These are phyloP conservation scores for Furnarius figulus DNA, from an alignment of 2,113 vertebrate genomes.

Conservation along the genomic window DNA sequence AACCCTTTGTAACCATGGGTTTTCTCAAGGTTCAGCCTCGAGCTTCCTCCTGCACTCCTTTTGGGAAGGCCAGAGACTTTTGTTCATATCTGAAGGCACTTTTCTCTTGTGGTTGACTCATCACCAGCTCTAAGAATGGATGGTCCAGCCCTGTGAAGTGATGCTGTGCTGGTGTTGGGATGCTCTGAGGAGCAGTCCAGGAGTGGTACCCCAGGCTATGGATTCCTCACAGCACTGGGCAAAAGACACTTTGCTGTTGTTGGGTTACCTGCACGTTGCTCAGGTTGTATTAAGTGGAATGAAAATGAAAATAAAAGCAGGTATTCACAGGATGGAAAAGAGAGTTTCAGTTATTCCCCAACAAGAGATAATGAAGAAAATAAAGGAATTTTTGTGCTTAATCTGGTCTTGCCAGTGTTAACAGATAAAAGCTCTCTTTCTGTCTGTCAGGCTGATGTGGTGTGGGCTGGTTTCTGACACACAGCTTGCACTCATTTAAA, in stretches of 20 bases:
- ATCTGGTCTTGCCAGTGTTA: not conserved
- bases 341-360: not conserved
- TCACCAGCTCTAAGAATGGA: not conserved
- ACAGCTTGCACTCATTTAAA: not conserved
- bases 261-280: accelerated
- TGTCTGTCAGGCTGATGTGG: not conserved
- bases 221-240: not conserved
- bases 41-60: not conserved
- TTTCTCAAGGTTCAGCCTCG: not conserved
- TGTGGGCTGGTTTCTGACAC: not conserved
- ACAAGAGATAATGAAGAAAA: not conserved
- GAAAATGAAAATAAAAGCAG: not conserved
- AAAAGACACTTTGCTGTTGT: not conserved
- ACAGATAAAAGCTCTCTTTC: not conserved
- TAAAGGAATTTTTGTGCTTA: not conserved
- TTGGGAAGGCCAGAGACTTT: not conserved
- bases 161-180: not conserved
- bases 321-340: accelerated
- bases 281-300: not conserved
- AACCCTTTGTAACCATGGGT: accelerated
- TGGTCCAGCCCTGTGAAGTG: not conserved
- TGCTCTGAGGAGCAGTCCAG: not conserved
- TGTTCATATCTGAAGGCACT: not conserved
- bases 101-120: not conserved
- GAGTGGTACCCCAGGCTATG: accelerated